A percentile compares a stretch with the other conserved stretches of the same genome.
phyloP scores from a whole-genome alignment of 2,888 invertebrate species.

The Loripinus fragilis region DNA sequence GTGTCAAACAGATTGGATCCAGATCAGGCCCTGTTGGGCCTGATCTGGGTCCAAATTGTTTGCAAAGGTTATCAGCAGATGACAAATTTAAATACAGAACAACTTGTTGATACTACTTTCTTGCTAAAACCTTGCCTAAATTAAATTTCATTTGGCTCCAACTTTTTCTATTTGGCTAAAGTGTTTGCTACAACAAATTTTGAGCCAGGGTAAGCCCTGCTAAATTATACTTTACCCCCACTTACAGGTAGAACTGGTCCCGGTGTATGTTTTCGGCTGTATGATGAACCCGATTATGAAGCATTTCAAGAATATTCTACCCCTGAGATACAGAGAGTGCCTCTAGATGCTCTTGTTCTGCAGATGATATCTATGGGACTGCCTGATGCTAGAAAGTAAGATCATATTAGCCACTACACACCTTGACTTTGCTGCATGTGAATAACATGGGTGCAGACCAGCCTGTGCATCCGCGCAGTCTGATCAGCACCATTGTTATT shows the following conservation, averaged over 20 bases:
- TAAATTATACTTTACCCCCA: background rate
- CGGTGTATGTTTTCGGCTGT: slow-evolving; percentile 94
- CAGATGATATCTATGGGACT: slow-evolving; percentile 96
- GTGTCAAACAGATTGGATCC: no score
- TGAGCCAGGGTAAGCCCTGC: no score
- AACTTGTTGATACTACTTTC: no score
- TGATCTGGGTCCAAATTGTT: no score
- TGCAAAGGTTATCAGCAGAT: no score
- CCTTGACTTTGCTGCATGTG: background rate
- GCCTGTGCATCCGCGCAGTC: background rate
- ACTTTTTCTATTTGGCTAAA: no score
- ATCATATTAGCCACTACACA: background rate
- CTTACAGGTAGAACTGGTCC: slow-evolving; percentile 88
- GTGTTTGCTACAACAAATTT: no score
- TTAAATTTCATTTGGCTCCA: no score
- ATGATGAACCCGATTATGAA: slow-evolving; percentile 91
- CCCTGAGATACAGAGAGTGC: slow-evolving; percentile 97
- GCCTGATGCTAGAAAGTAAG: slow-evolving; percentile 89
- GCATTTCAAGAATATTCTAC: slow-evolving; percentile 93
- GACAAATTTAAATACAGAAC: no score
- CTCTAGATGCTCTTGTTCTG: slow-evolving; percentile 94
- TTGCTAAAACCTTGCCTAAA: no score
- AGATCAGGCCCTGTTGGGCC: no score
- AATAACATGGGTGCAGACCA: background rate
- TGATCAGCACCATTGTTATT: no score